Percentiles rank a stretch among this genome's conserved stretches.
Evolutionary conservation across 1,140 invertebrate genomes (phyloP).

Genomic region (Polypedilum vanderplanki): DNA sequence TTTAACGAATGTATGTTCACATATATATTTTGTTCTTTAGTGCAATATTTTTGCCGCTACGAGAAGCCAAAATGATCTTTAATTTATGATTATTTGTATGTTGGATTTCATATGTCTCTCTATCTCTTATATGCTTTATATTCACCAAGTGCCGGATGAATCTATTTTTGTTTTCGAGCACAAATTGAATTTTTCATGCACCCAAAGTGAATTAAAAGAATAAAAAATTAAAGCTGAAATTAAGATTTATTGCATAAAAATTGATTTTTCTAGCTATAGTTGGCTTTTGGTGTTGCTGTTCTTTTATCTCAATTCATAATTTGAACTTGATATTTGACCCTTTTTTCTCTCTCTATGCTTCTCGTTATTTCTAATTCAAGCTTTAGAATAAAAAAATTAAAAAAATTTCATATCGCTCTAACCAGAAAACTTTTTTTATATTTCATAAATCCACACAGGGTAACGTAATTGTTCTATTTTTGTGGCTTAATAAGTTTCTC

Average conservation of each 20-base stretch:
- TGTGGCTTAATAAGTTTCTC: not conserved
- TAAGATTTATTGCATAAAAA: slow-evolving; percentile 23
- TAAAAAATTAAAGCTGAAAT: slow-evolving; percentile 8
- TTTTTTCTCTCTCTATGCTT: not conserved
- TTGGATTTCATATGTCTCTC: slow-evolving; percentile 5
- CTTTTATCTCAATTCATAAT: not conserved
- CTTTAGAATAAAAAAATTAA: too few relatives aligned
- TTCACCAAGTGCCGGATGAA: too few relatives aligned
- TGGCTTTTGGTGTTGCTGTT: not conserved
- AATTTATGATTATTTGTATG: slow-evolving; percentile 20
- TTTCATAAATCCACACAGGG: not conserved
- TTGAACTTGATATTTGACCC: slow-evolving; percentile 27
- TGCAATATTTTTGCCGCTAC: slow-evolving; percentile 5
- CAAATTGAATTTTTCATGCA: slow-evolving; percentile 7
- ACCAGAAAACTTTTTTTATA: not conserved
- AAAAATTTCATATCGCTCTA: too few relatives aligned
- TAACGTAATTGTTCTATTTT: slow-evolving; percentile 13
- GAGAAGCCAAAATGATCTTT: slow-evolving; percentile 12
- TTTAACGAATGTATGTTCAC: not conserved
- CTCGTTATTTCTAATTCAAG: not conserved
- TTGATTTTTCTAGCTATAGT: slow-evolving; percentile 22
- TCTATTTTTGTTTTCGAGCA: not conserved
- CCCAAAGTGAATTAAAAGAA: slow-evolving; percentile 13
- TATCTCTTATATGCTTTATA: too few relatives aligned
- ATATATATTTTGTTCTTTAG: not conserved